These are phyloP conservation scores for Cisticola juncidis DNA, from an alignment of 2,113 vertebrate species.

Conservation along the genomic window DNA sequence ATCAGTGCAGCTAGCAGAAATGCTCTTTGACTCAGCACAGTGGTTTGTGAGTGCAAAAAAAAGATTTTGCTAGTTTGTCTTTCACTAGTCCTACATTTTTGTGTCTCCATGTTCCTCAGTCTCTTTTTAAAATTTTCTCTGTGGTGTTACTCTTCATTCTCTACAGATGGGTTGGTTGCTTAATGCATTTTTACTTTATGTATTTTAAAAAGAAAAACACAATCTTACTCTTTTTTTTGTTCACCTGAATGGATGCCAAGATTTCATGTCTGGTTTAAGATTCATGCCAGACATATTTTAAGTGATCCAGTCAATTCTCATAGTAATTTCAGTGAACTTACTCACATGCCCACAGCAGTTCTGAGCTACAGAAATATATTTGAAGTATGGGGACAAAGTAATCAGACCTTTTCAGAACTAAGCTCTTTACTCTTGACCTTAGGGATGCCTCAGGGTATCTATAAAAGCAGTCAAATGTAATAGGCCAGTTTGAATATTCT, in stretches of 20 bases:
- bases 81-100: background rate
- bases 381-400: background rate
- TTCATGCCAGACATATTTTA: background rate
- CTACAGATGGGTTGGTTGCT: background rate
- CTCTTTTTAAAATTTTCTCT: background rate
- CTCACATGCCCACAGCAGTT: background rate
- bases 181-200: background rate
- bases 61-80: background rate
- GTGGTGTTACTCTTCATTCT: background rate
- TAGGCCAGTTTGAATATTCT: background rate
- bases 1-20: background rate
- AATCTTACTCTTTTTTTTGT: background rate
- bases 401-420: background rate
- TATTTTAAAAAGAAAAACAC: background rate
- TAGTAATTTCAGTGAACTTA: background rate
- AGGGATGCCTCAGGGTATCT: background rate
- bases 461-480: background rate
- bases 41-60: background rate
- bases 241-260: background rate
- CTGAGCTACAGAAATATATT: background rate
- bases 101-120: background rate
- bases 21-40: background rate
- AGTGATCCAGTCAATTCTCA: background rate
- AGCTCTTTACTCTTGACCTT: background rate
- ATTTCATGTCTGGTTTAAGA: background rate